Evolutionary conservation across 2,888 invertebrate genomes (phyloP).

Genomic region (Spisula solida): DNA sequence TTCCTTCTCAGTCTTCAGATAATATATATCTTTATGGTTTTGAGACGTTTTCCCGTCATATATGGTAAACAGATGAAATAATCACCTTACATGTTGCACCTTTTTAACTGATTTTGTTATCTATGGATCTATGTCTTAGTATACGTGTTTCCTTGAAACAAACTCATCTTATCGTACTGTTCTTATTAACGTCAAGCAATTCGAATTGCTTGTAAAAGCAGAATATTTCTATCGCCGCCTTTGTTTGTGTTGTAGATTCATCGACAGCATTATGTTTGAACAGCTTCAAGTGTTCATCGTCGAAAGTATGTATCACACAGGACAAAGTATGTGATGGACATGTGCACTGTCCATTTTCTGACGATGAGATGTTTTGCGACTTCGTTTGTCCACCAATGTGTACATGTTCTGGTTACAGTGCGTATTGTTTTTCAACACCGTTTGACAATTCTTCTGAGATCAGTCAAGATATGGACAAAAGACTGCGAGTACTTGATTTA

Average conservation of each 20-base stretch:
- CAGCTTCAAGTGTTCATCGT: constrained; percentile 21
- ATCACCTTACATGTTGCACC: no score
- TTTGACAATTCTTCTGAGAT: neutral
- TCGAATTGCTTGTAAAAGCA: no score
- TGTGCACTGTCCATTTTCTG: constrained; percentile 62
- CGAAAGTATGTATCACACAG: constrained; percentile 21
- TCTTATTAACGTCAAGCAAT: no score
- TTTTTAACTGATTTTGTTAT: no score
- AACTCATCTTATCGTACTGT: no score
- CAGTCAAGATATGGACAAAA: neutral
- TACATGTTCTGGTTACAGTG: constrained; percentile 38
- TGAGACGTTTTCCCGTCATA: no score
- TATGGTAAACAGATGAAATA: no score
- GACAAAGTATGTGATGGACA: constrained; percentile 69
- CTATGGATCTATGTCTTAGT: no score
- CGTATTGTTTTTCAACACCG: constrained; percentile 36
- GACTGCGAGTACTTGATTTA: neutral
- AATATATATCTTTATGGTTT: no score
- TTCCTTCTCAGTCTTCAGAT: neutral
- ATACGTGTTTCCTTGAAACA: no score
- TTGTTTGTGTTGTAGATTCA: neutral
- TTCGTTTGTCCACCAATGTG: constrained; percentile 58
- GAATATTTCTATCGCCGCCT: neutral
- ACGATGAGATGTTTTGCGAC: constrained; percentile 72
- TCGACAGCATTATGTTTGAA: neutral